A percentile compares a stretch with the other conserved stretches of the same genome.
These are phyloP conservation scores for Chiridota heheva DNA, from an alignment of 35 echinoderm and acorn worm genomes.

Conservation along the genomic window DNA sequence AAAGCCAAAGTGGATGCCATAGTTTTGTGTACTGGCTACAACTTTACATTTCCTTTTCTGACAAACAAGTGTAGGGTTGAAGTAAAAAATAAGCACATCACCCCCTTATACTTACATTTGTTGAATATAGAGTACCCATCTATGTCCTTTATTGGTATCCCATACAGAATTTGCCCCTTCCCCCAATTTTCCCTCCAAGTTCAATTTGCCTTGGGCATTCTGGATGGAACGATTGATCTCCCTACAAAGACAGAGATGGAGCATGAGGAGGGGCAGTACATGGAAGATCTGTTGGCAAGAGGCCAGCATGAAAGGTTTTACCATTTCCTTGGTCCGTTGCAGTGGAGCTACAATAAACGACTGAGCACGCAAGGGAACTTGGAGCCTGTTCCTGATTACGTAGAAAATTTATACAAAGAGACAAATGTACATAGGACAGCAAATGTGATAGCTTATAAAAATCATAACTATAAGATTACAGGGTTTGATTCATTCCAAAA, in stretches of 20 bases:
- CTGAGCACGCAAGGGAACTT: constrained; percentile 27
- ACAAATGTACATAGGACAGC: constrained; percentile 8
- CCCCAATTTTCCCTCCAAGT: constrained; percentile 64
- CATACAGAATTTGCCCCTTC: constrained; percentile 65
- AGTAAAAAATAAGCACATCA: constrained; percentile 41
- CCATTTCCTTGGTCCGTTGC: constrained; percentile 50
- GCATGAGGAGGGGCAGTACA: constrained; percentile 29
- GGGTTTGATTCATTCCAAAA: constrained; percentile 29
- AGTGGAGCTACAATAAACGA: constrained; percentile 76
- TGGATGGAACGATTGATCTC: constrained; percentile 66
- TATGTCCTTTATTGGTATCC: constrained; percentile 67
- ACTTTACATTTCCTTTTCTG: constrained; percentile 74
- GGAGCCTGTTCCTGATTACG: constrained; percentile 2
- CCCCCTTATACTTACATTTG: constrained; percentile 79
- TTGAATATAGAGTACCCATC: constrained; percentile 60
- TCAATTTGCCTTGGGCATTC: constrained; percentile 35
- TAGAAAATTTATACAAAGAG: constrained; percentile 52
- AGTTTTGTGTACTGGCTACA: constrained; percentile 83
- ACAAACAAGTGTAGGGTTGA: constrained; percentile 52
- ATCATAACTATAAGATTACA: constrained; percentile 49
- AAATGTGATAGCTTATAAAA: constrained; percentile 62
- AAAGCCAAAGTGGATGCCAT: constrained; percentile 52
- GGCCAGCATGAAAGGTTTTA: constrained; percentile 46
- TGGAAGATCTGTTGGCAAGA: constrained; percentile 24
- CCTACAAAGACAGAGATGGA: constrained; percentile 75